Evolutionary conservation across 2,113 vertebrate genomes (phyloP).

Genomic region (Caracal caracal): DNA sequence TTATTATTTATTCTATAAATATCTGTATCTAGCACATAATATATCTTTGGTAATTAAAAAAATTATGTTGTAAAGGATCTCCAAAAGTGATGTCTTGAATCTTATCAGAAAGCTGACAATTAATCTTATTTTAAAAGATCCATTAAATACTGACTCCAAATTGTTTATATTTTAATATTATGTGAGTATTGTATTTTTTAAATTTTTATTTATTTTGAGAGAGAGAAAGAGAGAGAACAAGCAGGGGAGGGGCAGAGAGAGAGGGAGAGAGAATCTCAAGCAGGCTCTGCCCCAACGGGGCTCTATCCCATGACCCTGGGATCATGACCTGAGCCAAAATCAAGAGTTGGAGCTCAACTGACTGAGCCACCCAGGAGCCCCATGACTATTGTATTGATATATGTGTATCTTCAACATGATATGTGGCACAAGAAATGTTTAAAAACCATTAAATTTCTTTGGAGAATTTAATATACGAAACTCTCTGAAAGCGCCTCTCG

Average conservation of each 20-base stretch:
- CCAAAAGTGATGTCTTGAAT: neutral
- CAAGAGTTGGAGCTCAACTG: no score
- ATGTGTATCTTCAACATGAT: neutral
- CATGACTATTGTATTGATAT: neutral
- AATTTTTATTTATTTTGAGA: no score
- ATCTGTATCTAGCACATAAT: neutral
- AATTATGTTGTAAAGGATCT: conserved; percentile 10
- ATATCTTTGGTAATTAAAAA: conserved; percentile 14
- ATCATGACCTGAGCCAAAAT: no score
- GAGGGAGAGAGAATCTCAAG: no score
- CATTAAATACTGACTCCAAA: neutral
- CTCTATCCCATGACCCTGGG: no score
- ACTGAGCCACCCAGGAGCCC: no score
- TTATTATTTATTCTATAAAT: neutral
- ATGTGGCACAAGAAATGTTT: neutral
- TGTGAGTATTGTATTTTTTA: neutral
- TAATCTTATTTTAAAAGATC: neutral
- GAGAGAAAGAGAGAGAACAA: no score
- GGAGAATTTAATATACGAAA: neutral
- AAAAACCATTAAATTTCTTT: neutral
- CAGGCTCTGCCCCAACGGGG: no score
- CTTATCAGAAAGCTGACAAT: neutral
- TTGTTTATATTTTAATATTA: neutral
- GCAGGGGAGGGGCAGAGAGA: no score
- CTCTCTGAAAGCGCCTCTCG: neutral